Evolutionary conservation across 1,140 invertebrate genomes (phyloP).

Genomic region (Drosophila nebulosa): DNA sequence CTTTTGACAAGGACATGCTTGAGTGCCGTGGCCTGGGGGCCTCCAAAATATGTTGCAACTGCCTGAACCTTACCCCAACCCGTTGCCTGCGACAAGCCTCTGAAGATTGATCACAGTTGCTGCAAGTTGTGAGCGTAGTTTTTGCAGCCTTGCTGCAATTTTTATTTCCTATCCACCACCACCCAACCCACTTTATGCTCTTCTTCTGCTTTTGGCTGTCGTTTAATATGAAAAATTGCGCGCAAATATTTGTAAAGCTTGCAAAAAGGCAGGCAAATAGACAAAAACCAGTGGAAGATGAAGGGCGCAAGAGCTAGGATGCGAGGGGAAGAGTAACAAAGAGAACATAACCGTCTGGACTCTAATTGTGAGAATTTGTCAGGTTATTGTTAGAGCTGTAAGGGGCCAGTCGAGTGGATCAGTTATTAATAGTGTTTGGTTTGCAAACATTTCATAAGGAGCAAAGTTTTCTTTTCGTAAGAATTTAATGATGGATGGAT

Average conservation of each 20-base stretch:
- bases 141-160: slow-evolving; percentile 60
- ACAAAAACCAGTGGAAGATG: neutral
- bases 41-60: slow-evolving; percentile 61
- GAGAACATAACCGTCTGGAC: slow-evolving; percentile 8
- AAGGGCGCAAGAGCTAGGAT: neutral
- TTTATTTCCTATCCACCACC: slow-evolving; percentile 67
- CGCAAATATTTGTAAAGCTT: slow-evolving; percentile 68
- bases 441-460: neutral
- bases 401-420: neutral
- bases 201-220: slow-evolving; percentile 33
- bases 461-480: neutral
- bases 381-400: slow-evolving; percentile 41
- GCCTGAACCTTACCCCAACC: slow-evolving; percentile 17
- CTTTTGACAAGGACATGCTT: slow-evolving; percentile 34
- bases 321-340: slow-evolving; percentile 11
- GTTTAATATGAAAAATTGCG: slow-evolving; percentile 75
- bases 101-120: slow-evolving; percentile 75
- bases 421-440: slow-evolving; percentile 60
- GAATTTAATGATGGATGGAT: neutral
- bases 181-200: slow-evolving; percentile 5
- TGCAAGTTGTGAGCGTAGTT: slow-evolving; percentile 53
- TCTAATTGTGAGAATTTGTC: slow-evolving; percentile 71
- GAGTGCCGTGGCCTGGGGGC: slow-evolving; percentile 38
- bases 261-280: slow-evolving; percentile 4
- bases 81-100: slow-evolving; percentile 17